Evolutionary conservation across 2,113 vertebrate genomes (phyloP).

Genomic region (Noturus placidus): DNA sequence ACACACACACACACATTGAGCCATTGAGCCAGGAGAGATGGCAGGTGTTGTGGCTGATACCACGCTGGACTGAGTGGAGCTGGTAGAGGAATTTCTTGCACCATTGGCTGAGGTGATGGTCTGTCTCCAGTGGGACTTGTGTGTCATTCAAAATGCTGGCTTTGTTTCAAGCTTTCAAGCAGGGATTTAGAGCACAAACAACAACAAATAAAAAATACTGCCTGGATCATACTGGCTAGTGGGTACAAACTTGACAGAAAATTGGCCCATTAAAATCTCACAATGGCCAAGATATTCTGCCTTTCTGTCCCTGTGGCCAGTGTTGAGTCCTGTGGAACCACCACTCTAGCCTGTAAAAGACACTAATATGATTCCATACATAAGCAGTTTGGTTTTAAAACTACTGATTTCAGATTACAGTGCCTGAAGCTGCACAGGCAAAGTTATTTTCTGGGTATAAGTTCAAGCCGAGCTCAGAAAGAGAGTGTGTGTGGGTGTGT

Average conservation of each 20-base stretch:
- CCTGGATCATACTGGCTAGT: conserved; percentile 30
- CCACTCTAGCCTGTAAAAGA: conserved; percentile 14
- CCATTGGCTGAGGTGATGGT: conserved; percentile 49
- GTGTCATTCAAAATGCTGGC: conserved; percentile 48
- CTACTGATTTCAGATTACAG: conserved; percentile 44
- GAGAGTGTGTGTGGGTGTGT: neutral
- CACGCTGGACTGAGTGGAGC: conserved; percentile 37
- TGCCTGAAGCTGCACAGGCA: conserved; percentile 31
- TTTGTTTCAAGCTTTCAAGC: conserved; percentile 49
- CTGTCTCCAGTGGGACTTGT: conserved; percentile 45
- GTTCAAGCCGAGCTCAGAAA: conserved; percentile 21
- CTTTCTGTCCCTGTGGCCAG: conserved; percentile 13
- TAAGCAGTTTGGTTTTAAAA: conserved; percentile 27
- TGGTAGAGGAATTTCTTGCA: conserved; percentile 49
- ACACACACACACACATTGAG: conserved; percentile 19
- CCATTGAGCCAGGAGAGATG: conserved; percentile 26
- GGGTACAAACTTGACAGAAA: conserved; percentile 46
- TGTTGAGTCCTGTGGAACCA: neutral
- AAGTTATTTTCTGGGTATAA: neutral
- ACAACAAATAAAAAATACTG: conserved; percentile 16
- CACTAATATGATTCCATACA: conserved; percentile 31
- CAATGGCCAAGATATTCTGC: conserved; percentile 42
- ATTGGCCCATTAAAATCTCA: conserved; percentile 49
- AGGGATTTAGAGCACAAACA: conserved; percentile 42
- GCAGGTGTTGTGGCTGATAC: conserved; percentile 50